phyloP scores from a whole-genome alignment of 2,888 invertebrate genomes.

The Nycteola revayana region DNA sequence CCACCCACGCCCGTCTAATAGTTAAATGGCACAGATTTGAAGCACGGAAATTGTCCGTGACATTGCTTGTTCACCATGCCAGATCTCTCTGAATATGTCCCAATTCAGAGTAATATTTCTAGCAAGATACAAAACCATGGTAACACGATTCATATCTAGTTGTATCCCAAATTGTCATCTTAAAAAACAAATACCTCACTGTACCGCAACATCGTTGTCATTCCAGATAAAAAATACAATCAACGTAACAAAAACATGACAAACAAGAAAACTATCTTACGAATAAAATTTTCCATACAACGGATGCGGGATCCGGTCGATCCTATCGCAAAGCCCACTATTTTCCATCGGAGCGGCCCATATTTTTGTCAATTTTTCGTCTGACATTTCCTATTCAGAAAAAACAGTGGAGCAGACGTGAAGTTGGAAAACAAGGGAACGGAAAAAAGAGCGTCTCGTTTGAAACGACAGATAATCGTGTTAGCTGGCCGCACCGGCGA shows the following conservation, averaged over 20 bases:
- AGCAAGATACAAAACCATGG: conserved; percentile 2
- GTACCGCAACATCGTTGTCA: conserved; percentile 8
- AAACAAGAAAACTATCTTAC: conserved; percentile 68
- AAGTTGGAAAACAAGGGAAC: conserved; percentile 79
- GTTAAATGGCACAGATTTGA: conserved; percentile 18
- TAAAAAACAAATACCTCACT: conserved; percentile 19
- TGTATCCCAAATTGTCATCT: conserved; percentile 24
- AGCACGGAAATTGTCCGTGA: conserved; percentile 34
- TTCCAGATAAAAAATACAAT: conserved; percentile 21
- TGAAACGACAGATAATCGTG: conserved; percentile 80
- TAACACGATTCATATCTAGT: conserved; percentile 18
- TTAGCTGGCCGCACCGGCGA: conserved; percentile 75
- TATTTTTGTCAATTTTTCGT: conserved; percentile 81
- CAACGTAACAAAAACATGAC: conserved; percentile 37
- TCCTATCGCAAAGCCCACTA: conserved; percentile 76
- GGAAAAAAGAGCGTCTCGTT: conserved; percentile 76
- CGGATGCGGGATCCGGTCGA: conserved; percentile 58
- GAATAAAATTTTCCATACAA: conserved; percentile 59
- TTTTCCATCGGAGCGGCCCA: conserved; percentile 71
- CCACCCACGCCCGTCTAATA: conserved; percentile 42
- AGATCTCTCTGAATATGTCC: conserved; percentile 15
- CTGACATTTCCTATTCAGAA: conserved; percentile 81
- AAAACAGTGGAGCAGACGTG: conserved; percentile 74
- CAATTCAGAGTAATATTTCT: conserved; percentile 14
- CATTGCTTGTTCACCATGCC: conserved; percentile 25